These are phyloP conservation scores for Dendrocopos noguchii DNA, from an alignment of 2,113 vertebrate genomes.

Conservation along the genomic window DNA sequence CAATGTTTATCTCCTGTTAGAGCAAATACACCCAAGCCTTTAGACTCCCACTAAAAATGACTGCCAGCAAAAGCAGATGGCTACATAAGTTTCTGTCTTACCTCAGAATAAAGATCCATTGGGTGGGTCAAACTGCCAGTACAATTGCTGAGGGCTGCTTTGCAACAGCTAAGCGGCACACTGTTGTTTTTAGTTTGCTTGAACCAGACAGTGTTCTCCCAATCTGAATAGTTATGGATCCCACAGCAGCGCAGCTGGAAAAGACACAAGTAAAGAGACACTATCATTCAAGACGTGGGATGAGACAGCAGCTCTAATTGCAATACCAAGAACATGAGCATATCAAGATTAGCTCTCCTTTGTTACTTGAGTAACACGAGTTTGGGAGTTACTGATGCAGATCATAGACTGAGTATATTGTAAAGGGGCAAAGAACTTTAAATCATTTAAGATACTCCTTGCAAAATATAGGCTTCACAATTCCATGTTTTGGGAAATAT, in stretches of 20 bases:
- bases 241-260: slow-evolving; percentile 92
- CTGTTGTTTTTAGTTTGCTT: slow-evolving; percentile 94
- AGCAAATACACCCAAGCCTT: not conserved
- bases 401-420: not conserved
- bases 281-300: not conserved
- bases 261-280: not conserved
- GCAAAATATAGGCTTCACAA: not conserved
- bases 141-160: slow-evolving; percentile 86
- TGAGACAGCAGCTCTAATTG: not conserved
- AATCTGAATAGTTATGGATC: slow-evolving; percentile 95
- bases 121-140: slow-evolving; percentile 88
- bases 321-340: not conserved
- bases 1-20: not conserved
- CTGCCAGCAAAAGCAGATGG: fast-evolving
- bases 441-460: not conserved
- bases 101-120: slow-evolving; percentile 92
- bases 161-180: slow-evolving; percentile 95
- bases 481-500: not conserved
- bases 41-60: not conserved
- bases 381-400: not conserved
- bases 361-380: not conserved
- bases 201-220: slow-evolving; percentile 94
- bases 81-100: slow-evolving; percentile 7
- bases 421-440: not conserved
- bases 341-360: not conserved